Evolutionary conservation across 2,113 vertebrate genomes (phyloP), one percentile per base, ranked within the genome.

Genomic region (Columba livia): DNA sequence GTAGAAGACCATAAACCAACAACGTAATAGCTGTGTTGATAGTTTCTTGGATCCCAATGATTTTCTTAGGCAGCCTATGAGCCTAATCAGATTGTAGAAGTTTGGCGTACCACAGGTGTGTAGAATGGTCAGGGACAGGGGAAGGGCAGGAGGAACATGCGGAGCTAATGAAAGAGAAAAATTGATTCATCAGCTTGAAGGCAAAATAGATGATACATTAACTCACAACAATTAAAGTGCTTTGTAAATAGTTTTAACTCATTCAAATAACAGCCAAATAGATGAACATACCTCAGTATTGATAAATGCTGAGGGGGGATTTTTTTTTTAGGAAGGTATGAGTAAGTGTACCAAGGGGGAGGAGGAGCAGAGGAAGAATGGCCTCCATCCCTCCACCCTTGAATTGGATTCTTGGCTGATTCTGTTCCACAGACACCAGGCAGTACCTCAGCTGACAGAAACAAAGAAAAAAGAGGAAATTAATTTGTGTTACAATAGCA

Each of bases 341-440:
- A 6, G 2, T 42, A 60, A 78, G 3, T 24, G 9, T 34, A 31
- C 15, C 16, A 51, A 47, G 14, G 40, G 0, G 5, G 3, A 8
- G 62, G 19, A 51, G 23, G 3, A 12, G 14, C 53, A 85, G 36
- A 58, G 40, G 25, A 75, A 5, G 5, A 6, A 17, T 57, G 12
- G 74, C 12, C 9, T 89, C 17, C 15, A n/a, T 57, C 32, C 11
- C 11, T 53, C 12, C 14, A 61, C 3, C 5, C 9, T 64, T 56
- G 34, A 11, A 58, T 62, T 77, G 51, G 31, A 36, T 80, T 90
- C 38, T 88, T n/a, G 57, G 10, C 32, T 82, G 38, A 51, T 85
- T 82, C 31, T 86, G 14, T 84, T 73, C 56, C 80, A 36, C 18
- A 70, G 36, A 29, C 13, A 26, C 21, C 11, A 62, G 57, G 36